Conservation (phyloP, 2,888 invertebrate species). For the Chouioia cunea region DNA sequence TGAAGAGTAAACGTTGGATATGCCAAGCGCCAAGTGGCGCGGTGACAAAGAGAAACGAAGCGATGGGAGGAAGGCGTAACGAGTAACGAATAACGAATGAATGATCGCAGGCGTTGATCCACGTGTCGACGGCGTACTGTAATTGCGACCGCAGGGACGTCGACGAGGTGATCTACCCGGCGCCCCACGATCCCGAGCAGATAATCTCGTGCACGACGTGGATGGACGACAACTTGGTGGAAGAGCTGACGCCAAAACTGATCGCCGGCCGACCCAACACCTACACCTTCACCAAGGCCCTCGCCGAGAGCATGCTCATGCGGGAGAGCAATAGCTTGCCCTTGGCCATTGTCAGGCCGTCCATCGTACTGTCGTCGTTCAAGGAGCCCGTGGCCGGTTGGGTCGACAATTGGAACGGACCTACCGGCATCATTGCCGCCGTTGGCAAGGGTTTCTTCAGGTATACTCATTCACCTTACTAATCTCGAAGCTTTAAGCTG, state of each 20-base stretch:
- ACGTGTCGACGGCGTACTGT: slow-evolving; percentile 81
- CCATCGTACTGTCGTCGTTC: slow-evolving; percentile 68
- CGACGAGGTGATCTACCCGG: slow-evolving; percentile 73
- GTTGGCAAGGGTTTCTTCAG: slow-evolving; percentile 74
- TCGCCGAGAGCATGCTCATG: slow-evolving; percentile 76
- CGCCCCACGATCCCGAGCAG: slow-evolving; percentile 70
- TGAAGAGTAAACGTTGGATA: too few relatives aligned
- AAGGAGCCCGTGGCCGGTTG: slow-evolving; percentile 68
- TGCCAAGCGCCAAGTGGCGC: too few relatives aligned
- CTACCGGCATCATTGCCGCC: slow-evolving; percentile 71
- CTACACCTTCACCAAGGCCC: slow-evolving; percentile 81
- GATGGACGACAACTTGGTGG: slow-evolving; percentile 68
- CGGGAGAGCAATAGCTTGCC: slow-evolving; percentile 74
- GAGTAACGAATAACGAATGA: too few relatives aligned
- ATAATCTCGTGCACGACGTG: slow-evolving; percentile 70
- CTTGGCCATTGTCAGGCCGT: slow-evolving; percentile 78
- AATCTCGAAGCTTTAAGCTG: neutral
- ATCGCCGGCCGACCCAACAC: slow-evolving; percentile 77
- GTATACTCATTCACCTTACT: slow-evolving; percentile 48
- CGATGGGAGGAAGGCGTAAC: too few relatives aligned
- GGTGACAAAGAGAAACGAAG: too few relatives aligned
- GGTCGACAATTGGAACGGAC: slow-evolving; percentile 69
- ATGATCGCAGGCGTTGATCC: slow-evolving; percentile 71
- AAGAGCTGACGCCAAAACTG: slow-evolving; percentile 67
- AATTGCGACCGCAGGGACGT: slow-evolving; percentile 77